Conservation (phyloP, 2,113 vertebrate genomes). For the Gymnocephalus cernua region DNA sequence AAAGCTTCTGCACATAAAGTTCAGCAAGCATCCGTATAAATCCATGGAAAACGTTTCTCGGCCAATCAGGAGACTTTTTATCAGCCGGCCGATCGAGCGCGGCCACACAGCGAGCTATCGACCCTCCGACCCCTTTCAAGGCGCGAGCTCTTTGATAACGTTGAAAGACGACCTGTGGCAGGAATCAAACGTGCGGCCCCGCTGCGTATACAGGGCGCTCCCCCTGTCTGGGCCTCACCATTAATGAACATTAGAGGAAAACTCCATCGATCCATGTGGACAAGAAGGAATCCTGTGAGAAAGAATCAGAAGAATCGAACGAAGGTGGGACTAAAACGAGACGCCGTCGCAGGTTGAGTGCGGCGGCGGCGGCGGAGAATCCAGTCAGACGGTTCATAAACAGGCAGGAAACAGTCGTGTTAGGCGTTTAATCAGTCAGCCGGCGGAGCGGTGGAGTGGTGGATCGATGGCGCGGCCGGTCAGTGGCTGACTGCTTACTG, state of each 20-base stretch:
- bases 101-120: constrained; percentile 48
- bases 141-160: neutral
- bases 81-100: constrained; percentile 32
- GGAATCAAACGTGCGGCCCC: constrained; percentile 64
- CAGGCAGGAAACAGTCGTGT: constrained; percentile 35
- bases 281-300: neutral
- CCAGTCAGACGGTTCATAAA: neutral
- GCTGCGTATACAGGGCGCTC: constrained; percentile 38
- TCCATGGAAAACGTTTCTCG: constrained; percentile 40
- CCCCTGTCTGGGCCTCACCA: constrained; percentile 17
- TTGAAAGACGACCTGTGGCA: constrained; percentile 45
- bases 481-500: constrained; percentile 62
- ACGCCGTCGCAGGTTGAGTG: neutral
- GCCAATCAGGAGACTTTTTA: constrained; percentile 51
- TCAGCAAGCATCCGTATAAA: constrained; percentile 6
- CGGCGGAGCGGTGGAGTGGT: constrained; percentile 16
- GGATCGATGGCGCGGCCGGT: constrained; percentile 50
- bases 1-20: neutral
- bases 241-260: constrained; percentile 55
- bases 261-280: constrained; percentile 6
- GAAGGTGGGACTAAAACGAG: neutral
- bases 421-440: constrained; percentile 60
- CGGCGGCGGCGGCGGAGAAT: constrained; percentile 19
- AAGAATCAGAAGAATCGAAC: neutral
- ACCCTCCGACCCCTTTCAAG: constrained; percentile 58